These are phyloP conservation scores for Chionis minor DNA, from an alignment of 2,113 vertebrate species.

Conservation along the genomic window DNA sequence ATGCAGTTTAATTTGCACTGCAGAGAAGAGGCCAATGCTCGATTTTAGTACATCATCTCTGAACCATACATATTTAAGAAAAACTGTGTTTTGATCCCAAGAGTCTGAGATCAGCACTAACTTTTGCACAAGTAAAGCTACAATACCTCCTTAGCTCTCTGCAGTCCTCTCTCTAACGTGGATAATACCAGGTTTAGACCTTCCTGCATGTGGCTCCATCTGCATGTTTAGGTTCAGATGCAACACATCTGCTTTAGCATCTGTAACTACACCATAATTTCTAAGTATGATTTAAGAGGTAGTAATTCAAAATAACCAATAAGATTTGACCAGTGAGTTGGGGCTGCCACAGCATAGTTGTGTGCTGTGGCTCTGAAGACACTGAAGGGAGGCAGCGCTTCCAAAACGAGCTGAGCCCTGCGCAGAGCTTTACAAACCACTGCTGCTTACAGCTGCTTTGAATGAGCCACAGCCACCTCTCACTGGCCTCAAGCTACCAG, in stretches of 20 bases:
- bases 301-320: neutral
- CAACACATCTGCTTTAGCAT: neutral
- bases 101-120: neutral
- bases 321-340: neutral
- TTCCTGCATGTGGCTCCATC: neutral
- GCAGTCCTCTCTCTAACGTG: neutral
- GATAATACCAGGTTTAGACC: neutral
- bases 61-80: neutral
- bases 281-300: neutral
- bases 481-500: neutral
- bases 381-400: neutral
- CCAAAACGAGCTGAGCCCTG: neutral
- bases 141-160: neutral
- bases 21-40: neutral
- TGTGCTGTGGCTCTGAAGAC: neutral
- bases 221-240: neutral
- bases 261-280: neutral
- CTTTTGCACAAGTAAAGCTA: neutral
- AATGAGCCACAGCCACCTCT: neutral
- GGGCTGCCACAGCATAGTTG: neutral
- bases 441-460: neutral
- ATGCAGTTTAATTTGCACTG: neutral
- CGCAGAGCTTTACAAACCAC: neutral
- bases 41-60: neutral
- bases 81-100: neutral